phyloP scores from a whole-genome alignment of 2,888 invertebrate species.

The Cordilura impudica region DNA sequence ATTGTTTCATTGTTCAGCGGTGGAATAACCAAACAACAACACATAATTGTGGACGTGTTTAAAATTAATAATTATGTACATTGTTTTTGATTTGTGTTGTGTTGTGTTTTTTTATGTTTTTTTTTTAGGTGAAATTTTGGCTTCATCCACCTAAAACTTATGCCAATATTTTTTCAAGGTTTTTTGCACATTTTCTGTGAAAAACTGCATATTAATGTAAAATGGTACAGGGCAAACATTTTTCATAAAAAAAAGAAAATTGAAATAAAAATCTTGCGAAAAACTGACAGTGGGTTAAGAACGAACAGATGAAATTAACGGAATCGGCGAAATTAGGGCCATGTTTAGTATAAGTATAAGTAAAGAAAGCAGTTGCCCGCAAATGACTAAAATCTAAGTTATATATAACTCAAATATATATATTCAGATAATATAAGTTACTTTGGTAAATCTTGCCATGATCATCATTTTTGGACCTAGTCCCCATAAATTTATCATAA shows the following conservation, averaged over 20 bases:
- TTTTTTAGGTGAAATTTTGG: constrained; percentile 58
- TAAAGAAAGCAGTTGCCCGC: no score
- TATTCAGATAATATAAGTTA: no score
- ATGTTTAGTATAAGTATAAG: no score
- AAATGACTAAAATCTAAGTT: no score
- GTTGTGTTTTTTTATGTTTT: background rate
- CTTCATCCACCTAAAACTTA: constrained; percentile 46
- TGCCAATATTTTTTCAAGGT: constrained; percentile 61
- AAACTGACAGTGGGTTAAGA: background rate
- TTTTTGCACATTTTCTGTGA: constrained; percentile 46
- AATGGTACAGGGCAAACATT: background rate
- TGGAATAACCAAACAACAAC: background rate
- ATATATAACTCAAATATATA: no score
- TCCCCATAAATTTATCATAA: no score
- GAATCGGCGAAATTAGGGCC: no score
- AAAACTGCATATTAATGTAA: background rate
- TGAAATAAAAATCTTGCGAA: background rate
- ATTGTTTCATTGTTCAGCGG: constrained; percentile 1
- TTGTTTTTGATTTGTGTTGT: background rate
- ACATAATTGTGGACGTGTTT: constrained; percentile 30
- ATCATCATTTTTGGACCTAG: no score
- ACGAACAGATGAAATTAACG: no score
- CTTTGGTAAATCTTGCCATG: no score
- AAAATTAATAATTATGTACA: constrained; percentile 36
- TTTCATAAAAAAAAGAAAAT: background rate